Evolutionary conservation across 2,888 invertebrate species (phyloP), one percentile per base, ranked within the genome.

Genomic region (Hyalella azteca): DNA sequence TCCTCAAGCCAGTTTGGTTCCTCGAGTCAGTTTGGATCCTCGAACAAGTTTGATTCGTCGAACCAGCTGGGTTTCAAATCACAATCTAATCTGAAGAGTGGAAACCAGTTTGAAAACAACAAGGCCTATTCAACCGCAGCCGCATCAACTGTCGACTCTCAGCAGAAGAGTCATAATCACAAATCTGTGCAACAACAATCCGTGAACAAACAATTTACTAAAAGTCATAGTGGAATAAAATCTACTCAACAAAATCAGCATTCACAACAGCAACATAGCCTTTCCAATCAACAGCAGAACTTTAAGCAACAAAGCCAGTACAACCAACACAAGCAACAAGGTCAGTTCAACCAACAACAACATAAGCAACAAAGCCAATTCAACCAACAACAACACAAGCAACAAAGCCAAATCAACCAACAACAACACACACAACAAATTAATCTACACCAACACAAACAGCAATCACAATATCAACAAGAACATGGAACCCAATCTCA

Each of bases 321-420:
- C 11, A 9, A 45, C 11, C 15, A 11, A 9, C 76, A 81, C 79
- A 39, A 40, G 79, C 41, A 66, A 81, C 26, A 78, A 78, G 48
- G 60, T 76, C 66, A 81, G 48, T 39, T 79, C 81, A 40, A 79
- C 54, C 79, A 79, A 66, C 73, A 81, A 79, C 79, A 79, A 77
- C 26, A 79, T 78, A 9, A 79, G 40, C 76, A 11, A 15, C 4
- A 48, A 54, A 1, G 50, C 77, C 66, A 54, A 54, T 40, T 19
- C 77, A n/a, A 73, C 36, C 45, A 36, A 45, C 40, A 26, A 49
- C 36, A 76, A 50, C 73, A 22, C 3, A 7, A 36, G 22, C 66
- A 77, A 19, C 75, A 40, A n/a, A 4, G 22, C 45, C 36, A 22
- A 22, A 29, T 36, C 29, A 77, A 15, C 13, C 13, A 36, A 39